These are phyloP conservation scores for Naso thynnoides DNA, from an alignment of 2,797 vertebrate genomes.

Conservation along the genomic window DNA sequence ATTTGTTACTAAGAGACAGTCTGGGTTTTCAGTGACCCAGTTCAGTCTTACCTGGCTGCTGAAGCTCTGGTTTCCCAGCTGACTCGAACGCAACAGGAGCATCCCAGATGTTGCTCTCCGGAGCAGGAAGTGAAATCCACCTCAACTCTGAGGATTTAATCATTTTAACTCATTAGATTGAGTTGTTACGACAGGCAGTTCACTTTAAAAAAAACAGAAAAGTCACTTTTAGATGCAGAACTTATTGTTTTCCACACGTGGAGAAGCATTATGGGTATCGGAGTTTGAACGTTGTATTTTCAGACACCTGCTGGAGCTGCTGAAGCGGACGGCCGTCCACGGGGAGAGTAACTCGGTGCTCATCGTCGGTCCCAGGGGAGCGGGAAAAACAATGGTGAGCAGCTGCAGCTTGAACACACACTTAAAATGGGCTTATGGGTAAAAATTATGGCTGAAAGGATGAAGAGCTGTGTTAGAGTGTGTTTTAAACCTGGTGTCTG, in stretches of 20 bases:
- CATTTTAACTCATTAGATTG: not conserved
- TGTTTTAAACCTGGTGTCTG: slow-evolving; percentile 25
- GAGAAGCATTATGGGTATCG: slow-evolving; percentile 43
- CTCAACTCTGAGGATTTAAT: slow-evolving; percentile 1
- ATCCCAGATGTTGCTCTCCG: not conserved
- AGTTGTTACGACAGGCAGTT: not conserved
- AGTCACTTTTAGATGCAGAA: not conserved
- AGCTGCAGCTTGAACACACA: not conserved
- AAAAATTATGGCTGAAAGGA: not conserved
- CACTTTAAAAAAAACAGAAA: no score
- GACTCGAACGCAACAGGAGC: slow-evolving; percentile 27
- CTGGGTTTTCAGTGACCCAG: slow-evolving; percentile 53
- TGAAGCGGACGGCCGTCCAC: slow-evolving; percentile 90
- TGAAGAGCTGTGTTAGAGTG: slow-evolving; percentile 4
- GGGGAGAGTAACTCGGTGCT: slow-evolving; percentile 98
- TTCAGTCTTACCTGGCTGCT: slow-evolving; percentile 56
- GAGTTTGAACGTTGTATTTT: slow-evolving; percentile 21
- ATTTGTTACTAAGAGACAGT: slow-evolving; percentile 15
- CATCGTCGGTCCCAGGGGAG: slow-evolving; percentile 92
- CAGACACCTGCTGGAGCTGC: slow-evolving; percentile 93
- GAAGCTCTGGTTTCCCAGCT: slow-evolving; percentile 36
- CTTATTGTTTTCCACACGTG: not conserved
- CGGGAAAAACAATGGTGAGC: slow-evolving; percentile 92
- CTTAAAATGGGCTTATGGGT: not conserved
- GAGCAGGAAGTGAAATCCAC: slow-evolving; percentile 6